Conservation (phyloP, 2,113 vertebrate species). For the Scopus umbretta region DNA sequence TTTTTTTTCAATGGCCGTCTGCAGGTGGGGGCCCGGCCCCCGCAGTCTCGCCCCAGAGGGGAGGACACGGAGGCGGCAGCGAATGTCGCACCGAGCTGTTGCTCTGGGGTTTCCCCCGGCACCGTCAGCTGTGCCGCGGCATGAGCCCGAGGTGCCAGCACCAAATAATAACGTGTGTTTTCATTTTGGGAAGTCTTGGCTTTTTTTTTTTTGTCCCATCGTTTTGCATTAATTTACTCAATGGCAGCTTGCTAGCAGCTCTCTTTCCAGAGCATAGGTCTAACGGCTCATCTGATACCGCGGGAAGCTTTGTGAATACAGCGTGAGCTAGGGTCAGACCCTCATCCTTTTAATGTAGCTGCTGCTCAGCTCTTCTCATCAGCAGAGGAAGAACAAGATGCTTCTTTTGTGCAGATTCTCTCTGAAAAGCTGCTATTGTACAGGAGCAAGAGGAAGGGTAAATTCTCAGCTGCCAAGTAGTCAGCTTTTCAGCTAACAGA, state of each 20-base stretch:
- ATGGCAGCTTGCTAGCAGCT: neutral
- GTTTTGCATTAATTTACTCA: accelerated
- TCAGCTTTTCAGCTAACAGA: neutral
- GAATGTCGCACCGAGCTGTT: neutral
- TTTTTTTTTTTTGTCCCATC: too few species aligned
- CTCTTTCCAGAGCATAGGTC: neutral
- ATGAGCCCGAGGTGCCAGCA: too few species aligned
- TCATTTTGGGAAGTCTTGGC: accelerated
- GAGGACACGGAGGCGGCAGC: neutral
- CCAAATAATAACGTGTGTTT: accelerated
- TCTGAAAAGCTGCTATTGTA: neutral
- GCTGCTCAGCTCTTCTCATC: neutral
- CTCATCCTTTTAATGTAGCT: neutral
- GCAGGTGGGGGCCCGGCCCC: neutral
- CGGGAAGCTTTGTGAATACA: neutral
- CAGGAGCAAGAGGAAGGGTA: neutral
- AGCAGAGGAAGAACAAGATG: neutral
- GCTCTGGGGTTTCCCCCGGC: neutral
- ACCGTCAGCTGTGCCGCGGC: neutral
- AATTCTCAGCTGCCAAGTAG: neutral
- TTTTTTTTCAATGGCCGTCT: neutral
- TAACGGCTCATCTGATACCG: accelerated
- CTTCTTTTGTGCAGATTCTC: neutral
- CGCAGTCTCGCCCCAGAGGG: neutral
- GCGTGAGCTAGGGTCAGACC: accelerated